Conservation (phyloP, 2,113 vertebrate species). For the Merops nubicus region DNA sequence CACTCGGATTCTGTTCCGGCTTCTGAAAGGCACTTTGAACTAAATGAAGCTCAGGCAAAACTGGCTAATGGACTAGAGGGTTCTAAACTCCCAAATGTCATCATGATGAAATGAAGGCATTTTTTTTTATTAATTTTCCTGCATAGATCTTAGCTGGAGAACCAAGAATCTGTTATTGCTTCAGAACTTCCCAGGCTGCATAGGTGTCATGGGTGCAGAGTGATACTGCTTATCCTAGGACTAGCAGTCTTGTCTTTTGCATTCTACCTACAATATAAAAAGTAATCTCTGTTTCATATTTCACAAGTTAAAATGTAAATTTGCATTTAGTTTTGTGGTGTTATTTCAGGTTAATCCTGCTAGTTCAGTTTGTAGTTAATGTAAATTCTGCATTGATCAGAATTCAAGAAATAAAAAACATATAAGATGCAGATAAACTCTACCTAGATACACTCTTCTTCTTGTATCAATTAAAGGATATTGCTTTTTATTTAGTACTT, state of each 20-base stretch:
- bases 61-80: slow-evolving; percentile 76
- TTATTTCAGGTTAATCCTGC: not conserved
- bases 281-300: not conserved
- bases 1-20: slow-evolving; percentile 27
- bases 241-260: not conserved
- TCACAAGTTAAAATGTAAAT: not conserved
- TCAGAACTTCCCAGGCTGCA: not conserved
- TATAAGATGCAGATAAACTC: not conserved
- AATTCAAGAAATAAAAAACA: not conserved
- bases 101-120: slow-evolving; percentile 76
- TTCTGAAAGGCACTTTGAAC: slow-evolving; percentile 81
- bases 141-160: slow-evolving; percentile 68
- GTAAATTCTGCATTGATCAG: not conserved
- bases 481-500: not conserved
- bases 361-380: not conserved
- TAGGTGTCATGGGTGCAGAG: not conserved
- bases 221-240: not conserved
- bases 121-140: slow-evolving; percentile 82
- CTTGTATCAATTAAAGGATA: not conserved
- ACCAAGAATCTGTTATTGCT: slow-evolving; percentile 53
- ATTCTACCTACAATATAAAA: not conserved
- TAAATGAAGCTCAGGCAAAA: slow-evolving; percentile 74
- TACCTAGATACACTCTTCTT: not conserved
- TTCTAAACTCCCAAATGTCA: slow-evolving; percentile 76
- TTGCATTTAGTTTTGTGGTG: not conserved